Base-by-base conservation (phyloP, 2,888 invertebrate genomes). In the Drosophila ustulata region DNA sequence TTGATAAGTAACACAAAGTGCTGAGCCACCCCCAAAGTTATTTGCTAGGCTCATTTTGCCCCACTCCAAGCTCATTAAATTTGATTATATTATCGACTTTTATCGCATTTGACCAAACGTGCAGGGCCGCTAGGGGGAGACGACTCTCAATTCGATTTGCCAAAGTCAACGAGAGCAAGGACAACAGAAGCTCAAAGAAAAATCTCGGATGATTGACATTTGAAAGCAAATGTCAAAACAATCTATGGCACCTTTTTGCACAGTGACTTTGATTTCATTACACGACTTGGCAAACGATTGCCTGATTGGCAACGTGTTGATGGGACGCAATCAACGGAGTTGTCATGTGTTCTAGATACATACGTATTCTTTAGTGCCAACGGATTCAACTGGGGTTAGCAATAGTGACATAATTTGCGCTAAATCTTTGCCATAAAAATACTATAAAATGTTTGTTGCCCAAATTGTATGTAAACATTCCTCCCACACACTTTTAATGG, bases 181-280 rank as follows among this genome's bases (percentile, higher is more conserved):
- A 47, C 28, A 49, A 18, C 28, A 4, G 32, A 25, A 50, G 37
- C 45, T 58, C 46, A 58, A 75, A 75, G 64, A 59, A 64, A 71
- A 79, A 74, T 82, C 75, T 75, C 71, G 58, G 77, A 50, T 62
- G 76, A 78, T 84, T 88, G 88, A 88, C 82, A 86, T 82, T 88
- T 86, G 77, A 84, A 82, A 81, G 77, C 74, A 81, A 82, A 82
- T 78, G 88, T 84, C 88, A 89, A 81, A 88, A 88, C 76, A 86
- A 82, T 86, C 80, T 76, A 62, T 63, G 65, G 51, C 71, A 78
- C 80, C 77, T 88, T 81, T 73, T n/a, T 37, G 56, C 61, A 41
- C 58, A 59, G 61, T 62, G 61, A 55, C 79, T 73, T 57, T 81
- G 77, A 86, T 71, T 85, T 71, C 68, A 70, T 75, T 80, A 77